These are phyloP conservation scores for Drosophila emarginata DNA, from an alignment of 2,888 invertebrate genomes.

Conservation along the genomic window DNA sequence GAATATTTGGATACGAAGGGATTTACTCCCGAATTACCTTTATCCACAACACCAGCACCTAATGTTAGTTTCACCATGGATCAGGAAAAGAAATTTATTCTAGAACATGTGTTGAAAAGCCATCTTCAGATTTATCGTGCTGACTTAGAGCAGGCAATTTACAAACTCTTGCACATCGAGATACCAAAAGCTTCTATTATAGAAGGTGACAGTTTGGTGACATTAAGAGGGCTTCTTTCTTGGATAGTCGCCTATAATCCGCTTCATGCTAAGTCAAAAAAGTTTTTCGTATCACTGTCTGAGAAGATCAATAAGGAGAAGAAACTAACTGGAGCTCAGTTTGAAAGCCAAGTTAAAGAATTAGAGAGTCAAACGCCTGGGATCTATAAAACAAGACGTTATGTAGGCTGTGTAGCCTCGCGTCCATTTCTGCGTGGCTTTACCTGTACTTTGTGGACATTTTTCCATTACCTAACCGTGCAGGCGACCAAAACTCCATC, in stretches of 20 bases:
- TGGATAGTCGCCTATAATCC: conserved; percentile 38
- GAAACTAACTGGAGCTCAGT: conserved; percentile 41
- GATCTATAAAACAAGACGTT: conserved; percentile 86
- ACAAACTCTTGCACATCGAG: conserved; percentile 83
- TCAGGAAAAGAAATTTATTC: conserved; percentile 42
- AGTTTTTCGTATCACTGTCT: conserved; percentile 31
- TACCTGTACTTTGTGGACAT: conserved; percentile 95
- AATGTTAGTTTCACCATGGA: conserved; percentile 1
- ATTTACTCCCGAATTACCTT: not conserved
- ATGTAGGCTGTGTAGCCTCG: conserved; percentile 92
- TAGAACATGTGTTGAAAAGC: conserved; percentile 35
- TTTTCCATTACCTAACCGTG: conserved; percentile 95
- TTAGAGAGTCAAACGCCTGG: conserved; percentile 23
- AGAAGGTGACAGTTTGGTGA: conserved; percentile 27
- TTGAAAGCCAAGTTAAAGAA: conserved; percentile 20
- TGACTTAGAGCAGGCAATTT: conserved; percentile 89
- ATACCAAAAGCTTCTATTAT: conserved; percentile 46
- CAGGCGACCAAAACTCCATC: conserved; percentile 81
- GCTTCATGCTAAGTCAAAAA: conserved; percentile 39
- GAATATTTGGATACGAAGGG: conserved; percentile 10
- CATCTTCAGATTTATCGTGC: conserved; percentile 46
- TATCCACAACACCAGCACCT: conserved; percentile 11
- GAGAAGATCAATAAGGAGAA: not conserved
- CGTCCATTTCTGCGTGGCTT: conserved; percentile 89
- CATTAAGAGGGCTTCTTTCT: conserved; percentile 37